Evolutionary conservation across 64 coral and sea anemone genomes (phyloP).

Genomic region (Pachyseris speciosa): DNA sequence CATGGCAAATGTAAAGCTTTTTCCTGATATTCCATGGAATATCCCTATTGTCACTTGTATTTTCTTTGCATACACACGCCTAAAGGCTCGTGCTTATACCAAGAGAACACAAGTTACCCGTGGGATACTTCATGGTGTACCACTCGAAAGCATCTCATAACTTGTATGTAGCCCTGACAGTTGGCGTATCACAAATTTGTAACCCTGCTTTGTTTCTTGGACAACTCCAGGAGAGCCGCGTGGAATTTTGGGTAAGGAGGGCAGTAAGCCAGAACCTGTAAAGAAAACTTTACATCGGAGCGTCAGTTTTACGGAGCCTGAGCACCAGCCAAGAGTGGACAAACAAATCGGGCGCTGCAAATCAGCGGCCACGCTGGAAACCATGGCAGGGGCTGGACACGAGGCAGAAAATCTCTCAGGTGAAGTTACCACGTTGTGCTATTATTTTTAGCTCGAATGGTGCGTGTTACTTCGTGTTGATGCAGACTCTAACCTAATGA

Average conservation of each 20-base stretch:
- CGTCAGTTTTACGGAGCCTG: slow-evolving; percentile 68
- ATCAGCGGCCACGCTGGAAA: slow-evolving; percentile 40
- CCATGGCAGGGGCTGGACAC: slow-evolving; percentile 10
- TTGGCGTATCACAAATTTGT: no score
- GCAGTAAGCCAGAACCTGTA: slow-evolving; percentile 30
- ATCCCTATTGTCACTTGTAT: no score
- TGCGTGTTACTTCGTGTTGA: no score
- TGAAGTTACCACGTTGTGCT: not conserved
- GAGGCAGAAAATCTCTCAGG: slow-evolving; percentile 4
- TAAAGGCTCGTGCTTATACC: no score
- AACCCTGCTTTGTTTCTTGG: not conserved
- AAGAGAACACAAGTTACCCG: no score
- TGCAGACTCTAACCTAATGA: no score
- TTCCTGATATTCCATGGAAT: no score
- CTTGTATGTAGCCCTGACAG: no score
- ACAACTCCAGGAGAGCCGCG: not conserved
- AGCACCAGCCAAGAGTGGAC: slow-evolving; percentile 33
- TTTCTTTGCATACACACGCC: no score
- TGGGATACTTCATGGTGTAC: no score
- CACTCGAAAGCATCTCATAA: no score
- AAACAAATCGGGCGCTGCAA: slow-evolving; percentile 75
- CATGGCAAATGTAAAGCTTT: no score
- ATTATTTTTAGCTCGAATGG: not conserved
- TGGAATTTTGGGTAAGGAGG: slow-evolving; percentile 35
- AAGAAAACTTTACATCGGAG: slow-evolving; percentile 50